Percentiles rank a stretch among this genome's conserved stretches.
phyloP scores from a whole-genome alignment of 2,888 invertebrate species.

The Epicampocera succincta region DNA sequence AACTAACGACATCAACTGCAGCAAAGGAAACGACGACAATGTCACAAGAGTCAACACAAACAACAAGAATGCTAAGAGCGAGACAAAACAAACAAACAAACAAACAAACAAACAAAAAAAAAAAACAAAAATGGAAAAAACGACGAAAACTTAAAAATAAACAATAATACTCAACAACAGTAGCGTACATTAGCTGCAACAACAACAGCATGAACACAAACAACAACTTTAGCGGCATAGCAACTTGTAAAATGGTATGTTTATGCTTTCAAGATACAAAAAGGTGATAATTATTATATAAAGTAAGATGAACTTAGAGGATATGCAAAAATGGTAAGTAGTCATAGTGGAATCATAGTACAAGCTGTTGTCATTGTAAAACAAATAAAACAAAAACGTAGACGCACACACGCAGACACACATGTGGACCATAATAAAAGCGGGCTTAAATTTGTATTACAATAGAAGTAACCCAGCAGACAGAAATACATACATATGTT shows the following conservation, averaged over 20 bases:
- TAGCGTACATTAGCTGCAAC: constrained; percentile 48
- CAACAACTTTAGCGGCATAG: constrained; percentile 65
- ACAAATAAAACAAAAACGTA: constrained; percentile 38
- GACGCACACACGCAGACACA: not conserved
- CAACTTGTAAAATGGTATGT: constrained; percentile 68
- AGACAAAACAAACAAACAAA: constrained; percentile 42
- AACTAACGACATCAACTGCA: constrained; percentile 53
- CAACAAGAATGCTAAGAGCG: constrained; percentile 62
- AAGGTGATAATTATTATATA: constrained; percentile 81
- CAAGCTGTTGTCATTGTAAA: constrained; percentile 55
- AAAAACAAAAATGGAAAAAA: constrained; percentile 3
- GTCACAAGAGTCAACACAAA: constrained; percentile 70
- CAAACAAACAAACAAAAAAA: constrained; percentile 29
- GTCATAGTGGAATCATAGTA: constrained; percentile 49
- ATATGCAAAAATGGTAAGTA: constrained; percentile 68
- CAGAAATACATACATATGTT: no score
- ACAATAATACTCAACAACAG: constrained; percentile 26
- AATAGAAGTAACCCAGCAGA: constrained; percentile 15
- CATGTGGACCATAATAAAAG: not conserved
- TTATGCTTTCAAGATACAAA: constrained; percentile 71
- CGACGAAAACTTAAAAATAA: no score
- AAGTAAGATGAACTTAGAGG: constrained; percentile 74
- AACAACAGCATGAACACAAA: constrained; percentile 60
- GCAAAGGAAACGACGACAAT: constrained; percentile 69
- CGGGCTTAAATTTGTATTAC: not conserved